These are phyloP conservation scores for Rhaphigaster nebulosa DNA, from an alignment of 2,888 invertebrate species.

Conservation along the genomic window DNA sequence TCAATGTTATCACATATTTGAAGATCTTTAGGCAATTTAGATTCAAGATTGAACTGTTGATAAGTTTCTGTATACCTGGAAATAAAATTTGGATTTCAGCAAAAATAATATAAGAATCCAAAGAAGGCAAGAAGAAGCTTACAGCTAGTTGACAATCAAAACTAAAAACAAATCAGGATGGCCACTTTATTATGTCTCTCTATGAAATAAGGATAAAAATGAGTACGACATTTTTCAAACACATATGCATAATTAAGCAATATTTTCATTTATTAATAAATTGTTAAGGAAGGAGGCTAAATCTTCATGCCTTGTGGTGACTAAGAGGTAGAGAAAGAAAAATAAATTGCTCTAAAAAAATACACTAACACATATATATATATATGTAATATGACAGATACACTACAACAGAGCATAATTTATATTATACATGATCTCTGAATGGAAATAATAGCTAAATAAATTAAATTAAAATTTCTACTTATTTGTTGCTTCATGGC, in stretches of 20 bases:
- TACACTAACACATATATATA: too few relatives aligned
- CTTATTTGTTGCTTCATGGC: neutral
- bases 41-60: constrained; percentile 78
- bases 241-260: too few relatives aligned
- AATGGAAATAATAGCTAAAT: too few relatives aligned
- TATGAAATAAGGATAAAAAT: too few relatives aligned
- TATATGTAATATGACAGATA: too few relatives aligned
- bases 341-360: too few relatives aligned
- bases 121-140: neutral
- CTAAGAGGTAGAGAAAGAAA: neutral
- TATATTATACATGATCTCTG: too few relatives aligned
- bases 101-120: neutral
- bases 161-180: neutral
- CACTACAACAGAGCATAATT: too few relatives aligned
- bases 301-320: neutral
- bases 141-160: too few relatives aligned
- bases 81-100: constrained; percentile 27
- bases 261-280: neutral
- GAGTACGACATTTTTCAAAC: neutral
- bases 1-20: constrained; percentile 93
- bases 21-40: constrained; percentile 78
- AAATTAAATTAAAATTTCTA: too few relatives aligned
- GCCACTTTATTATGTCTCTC: too few relatives aligned
- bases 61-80: constrained; percentile 75
- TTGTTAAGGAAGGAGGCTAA: neutral